Base-by-base conservation (phyloP, 2,888 invertebrate genomes). In the Athripsodes cinereus region DNA sequence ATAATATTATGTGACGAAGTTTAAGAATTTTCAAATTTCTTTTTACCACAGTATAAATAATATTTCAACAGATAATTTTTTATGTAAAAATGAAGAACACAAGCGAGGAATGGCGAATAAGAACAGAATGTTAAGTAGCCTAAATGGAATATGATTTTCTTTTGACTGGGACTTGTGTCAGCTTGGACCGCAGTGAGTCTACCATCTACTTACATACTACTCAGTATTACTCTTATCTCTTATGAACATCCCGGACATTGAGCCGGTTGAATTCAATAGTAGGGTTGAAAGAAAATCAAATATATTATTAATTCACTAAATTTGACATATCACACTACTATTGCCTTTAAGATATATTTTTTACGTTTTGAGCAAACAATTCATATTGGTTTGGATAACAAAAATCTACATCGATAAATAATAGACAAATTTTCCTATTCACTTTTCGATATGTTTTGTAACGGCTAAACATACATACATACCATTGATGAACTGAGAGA, bases 61-160 rank as follows among this genome's bases (percentile, higher is more conserved):
- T n/a, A n/a, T 40, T 40, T 40, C 2, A 40, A 40, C 56, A 49
- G 58, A 55, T 53, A 52, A 53, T 57, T 54, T 57, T 40, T 40
- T 40, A 40, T 40, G 40, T n/a, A n/a, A 40, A 40, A n/a, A n/a
- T 40, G 16, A 40, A 13, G 40, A 40, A 13, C 19, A 40, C 53
- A 47, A 40, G 59, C 52, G 44, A 21, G 47, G 55, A n/a, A n/a
- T n/a, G n/a, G n/a, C n/a, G 51, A 53, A 46, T 58, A 58, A 59
- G 60, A 62, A 62, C 58, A 57, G 63, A 63, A 63, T 63, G 61
- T 63, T 63, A 63, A 63, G 63, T 61, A 63, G 61, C 57, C 21
- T 50, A 63, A 61, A 63, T 59, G 59, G 63, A 61, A 61, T 59
- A 64, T 62, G 63, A 64, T 63, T 62, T 62, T 62, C 55, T 60